phyloP scores from a whole-genome alignment of 1,140 invertebrate species.

The Drosophila subobscura region DNA sequence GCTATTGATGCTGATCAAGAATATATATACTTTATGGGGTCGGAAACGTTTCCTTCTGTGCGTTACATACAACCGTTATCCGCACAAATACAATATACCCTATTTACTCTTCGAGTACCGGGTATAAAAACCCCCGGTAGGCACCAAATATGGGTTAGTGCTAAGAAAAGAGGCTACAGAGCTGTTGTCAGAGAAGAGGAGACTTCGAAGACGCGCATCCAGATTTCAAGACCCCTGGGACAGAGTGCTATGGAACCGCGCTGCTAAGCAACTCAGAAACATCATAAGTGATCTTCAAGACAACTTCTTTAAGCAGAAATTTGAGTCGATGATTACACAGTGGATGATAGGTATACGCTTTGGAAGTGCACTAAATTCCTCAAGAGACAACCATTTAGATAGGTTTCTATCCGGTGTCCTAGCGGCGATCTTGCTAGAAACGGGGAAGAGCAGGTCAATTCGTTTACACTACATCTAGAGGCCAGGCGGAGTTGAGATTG shows the following conservation, averaged over 20 bases:
- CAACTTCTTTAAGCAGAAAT: constrained; percentile 29
- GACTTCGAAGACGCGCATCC: too few relatives aligned
- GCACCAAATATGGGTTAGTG: too few relatives aligned
- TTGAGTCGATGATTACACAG: constrained; percentile 18
- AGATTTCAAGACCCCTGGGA: constrained; percentile 6
- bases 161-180: too few relatives aligned
- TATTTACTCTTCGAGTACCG: too few relatives aligned
- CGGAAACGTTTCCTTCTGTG: too few relatives aligned
- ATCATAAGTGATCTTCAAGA: constrained; percentile 11
- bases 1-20: too few relatives aligned
- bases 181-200: constrained; percentile 8
- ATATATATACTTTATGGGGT: too few relatives aligned
- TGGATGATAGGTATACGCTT: constrained; percentile 21
- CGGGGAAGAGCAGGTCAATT: constrained; percentile 6
- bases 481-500: constrained; percentile 1
- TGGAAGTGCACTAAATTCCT: constrained; percentile 31
- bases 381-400: too few relatives aligned
- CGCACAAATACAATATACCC: too few relatives aligned
- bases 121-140: too few relatives aligned
- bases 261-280: not conserved
- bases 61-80: too few relatives aligned
- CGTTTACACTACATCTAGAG: not conserved
- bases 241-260: constrained; percentile 11
- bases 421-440: constrained; percentile 5
- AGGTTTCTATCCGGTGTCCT: too few relatives aligned